These are phyloP conservation scores for Aphodius granarius DNA, from an alignment of 2,888 invertebrate species.

Conservation along the genomic window DNA sequence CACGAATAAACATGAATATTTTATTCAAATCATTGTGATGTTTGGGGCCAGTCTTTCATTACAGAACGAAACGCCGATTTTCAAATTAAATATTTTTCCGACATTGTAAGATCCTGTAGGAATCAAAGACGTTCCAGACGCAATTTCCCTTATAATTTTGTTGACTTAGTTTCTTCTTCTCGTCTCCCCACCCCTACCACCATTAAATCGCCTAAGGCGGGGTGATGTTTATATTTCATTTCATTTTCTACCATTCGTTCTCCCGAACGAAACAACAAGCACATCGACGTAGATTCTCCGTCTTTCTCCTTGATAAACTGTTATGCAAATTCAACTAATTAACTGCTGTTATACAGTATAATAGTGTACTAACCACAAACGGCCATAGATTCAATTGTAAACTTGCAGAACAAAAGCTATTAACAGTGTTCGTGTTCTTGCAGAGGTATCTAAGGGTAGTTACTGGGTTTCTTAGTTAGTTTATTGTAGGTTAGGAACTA, in stretches of 20 bases:
- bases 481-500: neutral
- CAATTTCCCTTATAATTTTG: slow-evolving; percentile 19
- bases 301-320: neutral
- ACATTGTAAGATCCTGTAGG: neutral
- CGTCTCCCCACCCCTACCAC: neutral
- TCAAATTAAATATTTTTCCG: neutral
- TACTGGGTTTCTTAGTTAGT: neutral
- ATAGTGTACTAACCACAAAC: neutral
- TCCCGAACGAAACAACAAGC: neutral
- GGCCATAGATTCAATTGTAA: neutral
- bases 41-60: no score
- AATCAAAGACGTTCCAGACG: slow-evolving; percentile 12
- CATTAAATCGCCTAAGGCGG: slow-evolving; percentile 10
- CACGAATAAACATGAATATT: no score
- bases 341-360: neutral
- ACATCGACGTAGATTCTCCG: neutral
- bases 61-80: no score
- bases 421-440: neutral
- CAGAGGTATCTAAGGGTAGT: neutral
- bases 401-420: neutral
- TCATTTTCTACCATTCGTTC: neutral
- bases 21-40: no score
- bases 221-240: slow-evolving; percentile 17
- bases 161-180: slow-evolving; percentile 15
- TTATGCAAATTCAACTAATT: neutral